Conservation (phyloP, 2,797 vertebrate genomes). For the Tauraco hartlaubi region DNA sequence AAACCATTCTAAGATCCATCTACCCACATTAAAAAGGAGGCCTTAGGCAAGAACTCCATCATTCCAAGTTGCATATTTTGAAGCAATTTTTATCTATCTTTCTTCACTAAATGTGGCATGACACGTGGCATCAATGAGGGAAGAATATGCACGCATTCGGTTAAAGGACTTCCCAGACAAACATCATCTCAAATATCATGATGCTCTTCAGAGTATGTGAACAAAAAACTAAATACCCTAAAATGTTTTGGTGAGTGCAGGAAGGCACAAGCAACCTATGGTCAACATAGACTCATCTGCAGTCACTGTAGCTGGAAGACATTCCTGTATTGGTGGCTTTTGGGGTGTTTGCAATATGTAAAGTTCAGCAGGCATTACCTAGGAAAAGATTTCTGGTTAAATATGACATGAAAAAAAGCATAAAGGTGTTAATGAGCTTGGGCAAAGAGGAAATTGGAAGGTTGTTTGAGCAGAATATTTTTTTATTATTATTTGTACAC, state of each 20-base stretch:
- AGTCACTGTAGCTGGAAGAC: neutral
- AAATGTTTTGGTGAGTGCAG: neutral
- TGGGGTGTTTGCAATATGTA: neutral
- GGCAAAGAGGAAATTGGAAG: neutral
- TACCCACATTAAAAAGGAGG: neutral
- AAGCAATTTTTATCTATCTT: neutral
- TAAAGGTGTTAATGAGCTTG: neutral
- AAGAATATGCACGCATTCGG: neutral
- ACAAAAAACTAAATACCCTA: neutral
- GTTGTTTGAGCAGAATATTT: neutral
- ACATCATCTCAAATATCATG: accelerated
- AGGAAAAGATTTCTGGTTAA: neutral
- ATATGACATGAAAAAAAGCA: neutral
- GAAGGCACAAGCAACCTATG: neutral
- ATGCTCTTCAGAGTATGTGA: neutral
- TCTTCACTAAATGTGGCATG: neutral
- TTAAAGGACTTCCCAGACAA: neutral
- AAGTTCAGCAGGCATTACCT: neutral
- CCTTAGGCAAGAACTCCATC: neutral
- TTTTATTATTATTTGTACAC: neutral
- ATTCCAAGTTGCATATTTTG: neutral
- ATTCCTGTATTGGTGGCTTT: neutral
- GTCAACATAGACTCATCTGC: neutral
- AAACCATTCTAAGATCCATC: neutral
- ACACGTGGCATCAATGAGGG: neutral